Evolutionary conservation across 2,113 vertebrate genomes (phyloP), one percentile per base, ranked within the genome.

Genomic region (Barnardius zonarius): DNA sequence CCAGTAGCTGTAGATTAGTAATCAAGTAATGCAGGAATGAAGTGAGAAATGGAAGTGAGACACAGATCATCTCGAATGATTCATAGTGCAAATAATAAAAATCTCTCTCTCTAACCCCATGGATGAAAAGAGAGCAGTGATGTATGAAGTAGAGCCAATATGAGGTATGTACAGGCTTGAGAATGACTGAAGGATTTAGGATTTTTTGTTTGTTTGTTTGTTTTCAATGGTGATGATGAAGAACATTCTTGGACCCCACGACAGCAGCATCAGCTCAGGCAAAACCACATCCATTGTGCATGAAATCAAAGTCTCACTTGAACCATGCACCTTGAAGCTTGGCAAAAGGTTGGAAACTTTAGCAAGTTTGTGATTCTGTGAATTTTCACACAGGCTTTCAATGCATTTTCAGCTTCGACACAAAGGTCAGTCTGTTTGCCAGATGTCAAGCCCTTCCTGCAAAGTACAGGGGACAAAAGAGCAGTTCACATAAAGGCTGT

Each of bases 381-480:
- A 83, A 28, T 66, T 66, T 90, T 93, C 41, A 4, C 44, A 39
- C 5, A 75, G 73, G 17, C 10, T 70, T 83, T 44, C 28, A 70
- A 10, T 44, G 44, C 39, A 35, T 83, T 69, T 90, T 70, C 39
- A 70, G 35, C 70, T 63, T 48, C 66, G 67, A 66, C 49, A 77
- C 52, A 79, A 69, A 90, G 84, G 69, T 92, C 91, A 95, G 66
- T 27, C 83, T 92, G 83, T 59, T 86, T 83, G 57, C 67, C 96
- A 95, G 75, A 94, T 80, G 74, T 85, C 94, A 91, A 90, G n/a
- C 31, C 59, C 68, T 90, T 94, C 84, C 44, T 79, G 48, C 44
- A 85, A 87, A 85, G 31, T 33, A 76, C 6, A 9, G 25, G n/a
- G 43, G 87, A 44, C 25, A 62, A 92, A 59, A 57, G 70, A 87